Evolutionary conservation across 2,797 vertebrate species (phyloP), one percentile per base, ranked within the genome.

Genomic region (Silurus aristotelis): DNA sequence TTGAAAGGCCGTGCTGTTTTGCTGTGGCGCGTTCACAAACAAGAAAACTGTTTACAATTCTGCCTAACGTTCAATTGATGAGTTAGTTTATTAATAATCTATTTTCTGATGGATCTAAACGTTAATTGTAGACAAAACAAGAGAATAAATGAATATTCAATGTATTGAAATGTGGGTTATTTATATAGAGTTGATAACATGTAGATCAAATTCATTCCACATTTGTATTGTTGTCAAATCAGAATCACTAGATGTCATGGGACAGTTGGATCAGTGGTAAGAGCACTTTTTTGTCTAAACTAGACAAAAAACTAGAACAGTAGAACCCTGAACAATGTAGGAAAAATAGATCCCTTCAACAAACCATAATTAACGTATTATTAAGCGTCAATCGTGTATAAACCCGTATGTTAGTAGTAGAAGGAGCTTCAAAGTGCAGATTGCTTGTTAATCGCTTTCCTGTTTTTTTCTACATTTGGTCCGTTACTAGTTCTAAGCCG

Each of bases 401-500:
- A 38, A 38, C 38, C 38, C 38, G 38, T 38, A 38, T 38, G 38
- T 38, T 38, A 38, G 3, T 38, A 5, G 2, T 38, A 38, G 5
- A 38, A 38, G 3, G 38, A 38, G 20, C 1, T 7, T 17, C 25
- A n/a, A 58, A 73, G 14, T 46, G 17, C 4, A 7, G 17, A 3
- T 58, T 20, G 63, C 10, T 13, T 0, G 12, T 52, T 3, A 27
- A 48, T 31, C 31, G 6, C n/a, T 67, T 38, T n/a, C 19, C 12
- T 76, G 6, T 55, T 22, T 22, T 14, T 80, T 2, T 48, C 22
- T 22, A 56, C 15, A 2, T 60, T 0, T 48, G 56, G 14, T 79
- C 25, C 13, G 12, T 64, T 19, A 12, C 0, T 88, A 96, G 95
- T 91, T 76, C 84, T 94, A 58, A 91, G 93, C 87, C 92, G 94